Evolutionary conservation across 2,797 vertebrate genomes (phyloP).

Genomic region (Sorex maritimensis): DNA sequence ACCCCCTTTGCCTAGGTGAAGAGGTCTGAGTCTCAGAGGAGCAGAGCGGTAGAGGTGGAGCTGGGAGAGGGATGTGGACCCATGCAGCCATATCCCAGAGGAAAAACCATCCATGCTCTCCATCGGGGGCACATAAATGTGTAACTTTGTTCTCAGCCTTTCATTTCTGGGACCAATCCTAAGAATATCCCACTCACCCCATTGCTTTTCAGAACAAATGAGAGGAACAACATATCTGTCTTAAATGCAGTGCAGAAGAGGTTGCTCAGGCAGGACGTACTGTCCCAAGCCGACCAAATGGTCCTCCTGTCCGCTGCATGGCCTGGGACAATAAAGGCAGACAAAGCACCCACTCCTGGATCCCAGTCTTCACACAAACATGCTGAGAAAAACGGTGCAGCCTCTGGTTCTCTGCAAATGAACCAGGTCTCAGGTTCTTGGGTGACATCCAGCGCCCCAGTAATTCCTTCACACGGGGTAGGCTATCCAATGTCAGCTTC

Average conservation of each 20-base stretch:
- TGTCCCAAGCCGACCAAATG: neutral
- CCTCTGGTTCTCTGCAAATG: neutral
- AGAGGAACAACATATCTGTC: neutral
- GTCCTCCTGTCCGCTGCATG: neutral
- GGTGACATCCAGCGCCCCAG: neutral
- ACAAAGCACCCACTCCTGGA: neutral
- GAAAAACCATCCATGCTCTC: neutral
- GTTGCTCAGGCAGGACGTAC: accelerated
- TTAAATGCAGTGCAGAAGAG: neutral
- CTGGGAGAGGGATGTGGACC: neutral
- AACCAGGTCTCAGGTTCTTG: neutral
- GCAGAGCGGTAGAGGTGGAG: no score
- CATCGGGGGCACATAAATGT: no score
- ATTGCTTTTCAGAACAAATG: neutral
- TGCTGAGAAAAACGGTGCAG: neutral
- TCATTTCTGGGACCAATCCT: neutral
- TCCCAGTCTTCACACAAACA: neutral
- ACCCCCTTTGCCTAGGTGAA: neutral
- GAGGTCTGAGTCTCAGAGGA: slow-evolving; percentile 37
- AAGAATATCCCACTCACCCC: neutral
- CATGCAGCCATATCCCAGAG: no score
- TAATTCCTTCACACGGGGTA: neutral
- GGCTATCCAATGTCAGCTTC: neutral
- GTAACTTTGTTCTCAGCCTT: neutral
- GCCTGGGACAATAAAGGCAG: neutral